A percentile compares a stretch with the other conserved stretches of the same genome.
Evolutionary conservation across 2,113 vertebrate genomes (phyloP).

Genomic region (Stigmatopora nigra): DNA sequence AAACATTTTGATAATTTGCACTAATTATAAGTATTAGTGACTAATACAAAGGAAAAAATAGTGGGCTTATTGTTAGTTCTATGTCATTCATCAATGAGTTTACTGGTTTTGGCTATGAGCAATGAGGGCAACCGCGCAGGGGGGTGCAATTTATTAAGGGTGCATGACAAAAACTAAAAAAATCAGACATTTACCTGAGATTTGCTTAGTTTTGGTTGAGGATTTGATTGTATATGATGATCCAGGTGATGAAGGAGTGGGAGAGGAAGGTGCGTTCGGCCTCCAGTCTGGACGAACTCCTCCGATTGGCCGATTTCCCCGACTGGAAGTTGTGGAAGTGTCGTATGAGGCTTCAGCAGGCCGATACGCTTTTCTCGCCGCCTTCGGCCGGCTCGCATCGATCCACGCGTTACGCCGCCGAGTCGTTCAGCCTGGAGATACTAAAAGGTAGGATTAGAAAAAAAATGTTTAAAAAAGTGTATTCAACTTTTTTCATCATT

Average conservation of each 20-base stretch:
- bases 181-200: too few species aligned
- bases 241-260: slow-evolving; percentile 66
- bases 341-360: slow-evolving; percentile 78
- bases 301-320: slow-evolving; percentile 82
- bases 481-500: too few species aligned
- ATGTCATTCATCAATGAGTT: too few species aligned
- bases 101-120: too few species aligned
- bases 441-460: slow-evolving; percentile 75
- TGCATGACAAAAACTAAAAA: too few species aligned
- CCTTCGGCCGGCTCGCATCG: slow-evolving; percentile 70
- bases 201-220: not conserved
- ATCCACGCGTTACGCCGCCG: slow-evolving; percentile 87
- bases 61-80: too few species aligned
- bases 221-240: slow-evolving; percentile 7
- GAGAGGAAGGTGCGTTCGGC: slow-evolving; percentile 81
- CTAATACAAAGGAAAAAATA: too few species aligned
- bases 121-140: too few species aligned
- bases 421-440: slow-evolving; percentile 86
- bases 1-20: too few species aligned
- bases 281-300: slow-evolving; percentile 85
- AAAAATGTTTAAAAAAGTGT: not conserved
- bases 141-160: too few species aligned
- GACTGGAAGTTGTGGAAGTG: slow-evolving; percentile 96
- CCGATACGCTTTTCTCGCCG: slow-evolving; percentile 59
- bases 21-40: too few species aligned